These are phyloP conservation scores for Halcyon malimbica DNA, from an alignment of 2,113 vertebrate species.

Conservation along the genomic window DNA sequence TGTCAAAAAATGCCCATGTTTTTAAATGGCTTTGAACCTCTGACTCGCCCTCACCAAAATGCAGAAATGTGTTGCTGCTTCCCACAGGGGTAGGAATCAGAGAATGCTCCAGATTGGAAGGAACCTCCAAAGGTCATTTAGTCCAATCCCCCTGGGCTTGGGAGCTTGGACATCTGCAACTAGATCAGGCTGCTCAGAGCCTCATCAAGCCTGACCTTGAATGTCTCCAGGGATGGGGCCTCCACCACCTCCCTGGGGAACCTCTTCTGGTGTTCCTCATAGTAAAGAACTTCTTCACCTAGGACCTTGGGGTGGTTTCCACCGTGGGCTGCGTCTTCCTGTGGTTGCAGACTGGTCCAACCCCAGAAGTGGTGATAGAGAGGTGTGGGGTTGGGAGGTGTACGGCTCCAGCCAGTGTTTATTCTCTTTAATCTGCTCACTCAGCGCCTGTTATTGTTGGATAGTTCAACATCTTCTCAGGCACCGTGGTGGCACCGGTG, in stretches of 20 bases:
- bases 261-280: too few species aligned
- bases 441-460: background rate
- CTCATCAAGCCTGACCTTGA: too few species aligned
- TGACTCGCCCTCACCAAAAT: background rate
- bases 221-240: too few species aligned
- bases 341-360: background rate
- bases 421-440: background rate
- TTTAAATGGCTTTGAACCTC: background rate
- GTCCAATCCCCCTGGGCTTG: too few species aligned
- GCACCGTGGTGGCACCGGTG: background rate
- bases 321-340: rapidly evolving
- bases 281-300: too few species aligned
- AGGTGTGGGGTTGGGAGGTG: background rate
- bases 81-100: background rate
- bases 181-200: too few species aligned
- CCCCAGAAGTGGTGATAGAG: background rate
- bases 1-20: background rate
- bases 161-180: too few species aligned
- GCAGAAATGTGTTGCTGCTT: background rate
- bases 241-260: too few species aligned
- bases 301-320: background rate
- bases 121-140: too few species aligned
- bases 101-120: too few species aligned
- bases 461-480: background rate
- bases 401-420: background rate